Evolutionary conservation across 37 sponge, comb jelly and placozoan species (phyloP), one percentile per base, ranked within the genome.

Genomic region (Eunapius fragilis): DNA sequence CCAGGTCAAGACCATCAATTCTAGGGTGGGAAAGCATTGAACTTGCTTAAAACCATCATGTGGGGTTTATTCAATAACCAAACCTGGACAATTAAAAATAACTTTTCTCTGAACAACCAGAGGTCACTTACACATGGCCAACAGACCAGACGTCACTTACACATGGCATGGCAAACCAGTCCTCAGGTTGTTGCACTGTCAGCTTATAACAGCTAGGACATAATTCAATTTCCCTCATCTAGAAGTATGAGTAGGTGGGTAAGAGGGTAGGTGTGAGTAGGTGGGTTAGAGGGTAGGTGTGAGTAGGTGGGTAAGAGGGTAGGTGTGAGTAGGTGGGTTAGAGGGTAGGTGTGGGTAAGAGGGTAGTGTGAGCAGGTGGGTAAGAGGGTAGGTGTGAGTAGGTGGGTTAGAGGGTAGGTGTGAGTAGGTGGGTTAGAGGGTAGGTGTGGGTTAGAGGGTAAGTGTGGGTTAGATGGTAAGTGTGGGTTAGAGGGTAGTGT

Each of bases 151-250:
- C 7, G 47, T 10, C 14, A 87, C 96, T 92, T 82, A 96, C 96
- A 93, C 96, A 96, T 0, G 91, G 93, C 25, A 88, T 80, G 27
- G 83, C 87, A 85, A 96, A 96, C 96, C 96, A 96, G 77, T 96
- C 93, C 67, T 86, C 84, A 11, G 91, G 91, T 78, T 88, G 91
- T 37, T 72, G 80, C 32, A 87, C 94, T n/a, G 93, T 89, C 50
- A 90, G 86, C 37, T 82, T 88, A 85, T 89, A 97, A 85, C 97
- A 97, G 73, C 92, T 89, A 14, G 97, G 89, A 86, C 95, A 94
- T 2, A 92, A 77, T 67, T 94, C 94, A 31, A 97, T 92, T 88
- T 97, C 97, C 32, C 87, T 77, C 96, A 96, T 96, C 93, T 96
- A 71, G 0, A 69, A 32, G 27, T 31, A 74, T n/a, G 68, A 28